phyloP scores from a whole-genome alignment of 1,140 invertebrate genomes.

The Cotesia typhae region DNA sequence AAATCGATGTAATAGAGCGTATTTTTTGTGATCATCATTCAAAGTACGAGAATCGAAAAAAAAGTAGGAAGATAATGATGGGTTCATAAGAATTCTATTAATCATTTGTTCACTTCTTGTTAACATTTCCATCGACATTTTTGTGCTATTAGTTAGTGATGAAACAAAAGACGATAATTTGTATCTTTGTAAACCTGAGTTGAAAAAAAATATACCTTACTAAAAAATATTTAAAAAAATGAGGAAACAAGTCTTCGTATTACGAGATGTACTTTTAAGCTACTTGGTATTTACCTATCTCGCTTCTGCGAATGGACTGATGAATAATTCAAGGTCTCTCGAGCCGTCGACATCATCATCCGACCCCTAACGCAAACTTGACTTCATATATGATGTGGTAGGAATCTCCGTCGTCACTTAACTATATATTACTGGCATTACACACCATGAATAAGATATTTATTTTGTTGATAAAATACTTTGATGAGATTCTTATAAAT shows the following conservation, averaged over 20 bases:
- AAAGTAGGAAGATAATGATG: no score
- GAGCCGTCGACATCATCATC: conserved; percentile 27
- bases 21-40: no score
- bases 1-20: no score
- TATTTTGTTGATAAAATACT: background rate
- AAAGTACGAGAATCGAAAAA: no score
- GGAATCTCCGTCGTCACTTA: background rate
- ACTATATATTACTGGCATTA: conserved; percentile 26
- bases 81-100: no score
- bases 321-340: conserved; percentile 57
- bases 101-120: no score
- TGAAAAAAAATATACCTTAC: background rate
- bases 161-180: background rate
- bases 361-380: conserved; percentile 31
- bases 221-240: conserved; percentile 22
- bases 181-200: background rate
- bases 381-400: conserved; percentile 8
- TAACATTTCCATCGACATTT: no score
- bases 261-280: conserved; percentile 48
- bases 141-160: no score
- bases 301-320: conserved; percentile 45
- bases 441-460: background rate
- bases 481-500: background rate
- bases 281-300: conserved; percentile 35
- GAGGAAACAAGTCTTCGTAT: conserved; percentile 34